Evolutionary conservation across 2,888 invertebrate genomes (phyloP), one percentile per base, ranked within the genome.

Genomic region (Chorisops tibialis): DNA sequence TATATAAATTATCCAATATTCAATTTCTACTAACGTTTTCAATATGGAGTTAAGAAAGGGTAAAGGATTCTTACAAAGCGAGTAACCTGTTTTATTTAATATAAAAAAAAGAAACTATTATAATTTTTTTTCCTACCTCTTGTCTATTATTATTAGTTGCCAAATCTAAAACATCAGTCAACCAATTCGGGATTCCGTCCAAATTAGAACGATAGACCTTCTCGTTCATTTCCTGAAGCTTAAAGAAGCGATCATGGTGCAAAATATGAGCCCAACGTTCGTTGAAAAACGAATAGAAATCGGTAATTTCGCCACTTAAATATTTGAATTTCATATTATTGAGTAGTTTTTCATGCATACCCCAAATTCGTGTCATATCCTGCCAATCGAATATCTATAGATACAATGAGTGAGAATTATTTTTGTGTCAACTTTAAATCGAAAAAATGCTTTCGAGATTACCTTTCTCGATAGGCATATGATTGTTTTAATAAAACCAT

Each of bases 291-390:
- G 82, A 80, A 72, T 79, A 87, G 5, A 89, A 80, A 72, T 91
- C 88, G 0, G 79, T 75, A 37, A 91, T 85, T 63, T 83, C 74
- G 1, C 82, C 78, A 74, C 82, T 78, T 78, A 83, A 77, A 73
- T 81, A 88, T 61, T 87, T 81, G 16, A 78, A 72, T 51, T 83
- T 77, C 38, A 91, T 70, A 69, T 87, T 85, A 74, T 90, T 87
- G 63, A 91, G 80, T 69, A 86, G 77, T 19, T 82, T 81, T 69
- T 91, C 88, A 72, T 91, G 90, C 67, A 87, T 84, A 0, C 89
- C 90, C 73, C 86, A 90, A 37, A 91, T 72, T 63, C 82, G 79
- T 1, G 81, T 75, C 14, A 88, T 69, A 64, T 87, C 85, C 37
- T 82, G 52, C 74, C 65, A 19, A 21, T 48, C 24, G 38, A 22